Evolutionary conservation across 2,888 invertebrate species (phyloP), one percentile per base, ranked within the genome.

Genomic region (Anthophora plumipes): DNA sequence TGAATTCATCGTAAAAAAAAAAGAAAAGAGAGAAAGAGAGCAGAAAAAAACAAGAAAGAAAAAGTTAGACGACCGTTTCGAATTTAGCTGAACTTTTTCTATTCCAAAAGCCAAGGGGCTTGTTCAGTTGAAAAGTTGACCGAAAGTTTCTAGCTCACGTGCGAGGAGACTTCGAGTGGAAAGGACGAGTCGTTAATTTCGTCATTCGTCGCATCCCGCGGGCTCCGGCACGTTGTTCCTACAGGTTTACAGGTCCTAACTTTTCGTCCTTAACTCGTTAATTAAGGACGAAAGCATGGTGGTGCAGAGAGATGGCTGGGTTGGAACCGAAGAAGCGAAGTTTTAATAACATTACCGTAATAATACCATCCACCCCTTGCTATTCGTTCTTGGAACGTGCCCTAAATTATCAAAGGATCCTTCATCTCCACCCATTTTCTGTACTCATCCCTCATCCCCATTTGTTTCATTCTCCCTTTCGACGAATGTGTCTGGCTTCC

Each of bases 291-390:
- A 84, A 82, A 84, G 84, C 80, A 80, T 68, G 80, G 77, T 80
- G 69, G 83, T 41, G 71, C 68, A 43, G 75, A 70, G 77, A 73
- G 61, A 64, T 46, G 72, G 72, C 74, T 52, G 70, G 77, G 52
- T 61, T 22, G 72, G 69, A 76, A 74, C 67, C 71, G 85, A 85
- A 83, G 85, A 83, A 85, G 82, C 82, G 84, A 89, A 90, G 88
- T 90, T 91, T 90, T 90, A 87, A 90, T 90, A 90, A 90, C 84
- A 89, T 91, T 89, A 89, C 85, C 88, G 89, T 88, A 90, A 90
- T 90, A 88, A 90, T 90, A 89, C 88, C 85, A 77, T 83, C 76
- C 82, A 66, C 80, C 82, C 70, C 74, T 67, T 63, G 61, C 82
- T 75, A 72, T 83, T 84, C 81, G 83, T 84, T 79, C 85, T 66